Percentiles rank a stretch among this genome's conserved stretches.
Conservation (phyloP, 1,140 invertebrate genomes). For the Hyles euphorbiae region DNA sequence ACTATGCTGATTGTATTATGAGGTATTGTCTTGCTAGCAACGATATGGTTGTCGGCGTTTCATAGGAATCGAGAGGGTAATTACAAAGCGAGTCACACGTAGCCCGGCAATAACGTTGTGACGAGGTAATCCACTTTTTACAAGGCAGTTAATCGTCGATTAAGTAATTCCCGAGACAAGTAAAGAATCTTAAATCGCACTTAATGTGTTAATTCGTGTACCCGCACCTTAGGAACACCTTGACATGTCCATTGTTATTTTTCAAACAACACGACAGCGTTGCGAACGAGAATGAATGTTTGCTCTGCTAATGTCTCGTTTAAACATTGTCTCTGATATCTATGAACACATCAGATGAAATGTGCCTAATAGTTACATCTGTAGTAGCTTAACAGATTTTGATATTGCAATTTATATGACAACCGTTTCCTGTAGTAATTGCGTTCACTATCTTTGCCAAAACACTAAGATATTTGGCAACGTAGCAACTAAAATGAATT, state of each 20-base stretch:
- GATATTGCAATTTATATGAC: too few relatives aligned
- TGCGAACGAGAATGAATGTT: background rate
- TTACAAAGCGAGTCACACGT: constrained; percentile 2
- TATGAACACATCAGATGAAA: too few relatives aligned
- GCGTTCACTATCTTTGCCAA: too few relatives aligned
- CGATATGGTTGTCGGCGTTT: too few relatives aligned
- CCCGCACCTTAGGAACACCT: constrained; percentile 7
- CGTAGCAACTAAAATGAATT: too few relatives aligned
- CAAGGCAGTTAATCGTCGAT: constrained; percentile 8
- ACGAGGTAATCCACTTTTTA: constrained; percentile 19
- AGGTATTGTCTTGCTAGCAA: too few relatives aligned
- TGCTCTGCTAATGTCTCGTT: constrained; percentile 3
- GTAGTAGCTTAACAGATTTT: too few relatives aligned
- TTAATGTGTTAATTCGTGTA: constrained; percentile 14
- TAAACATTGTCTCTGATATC: background rate
- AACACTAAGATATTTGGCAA: too few relatives aligned
- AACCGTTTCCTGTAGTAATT: too few relatives aligned
- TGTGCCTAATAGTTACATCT: too few relatives aligned
- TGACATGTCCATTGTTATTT: constrained; percentile 16
- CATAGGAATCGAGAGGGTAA: too few relatives aligned
- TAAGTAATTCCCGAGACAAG: constrained; percentile 13
- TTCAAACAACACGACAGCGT: constrained; percentile 2
- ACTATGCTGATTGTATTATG: too few relatives aligned
- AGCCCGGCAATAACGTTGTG: constrained; percentile 12
- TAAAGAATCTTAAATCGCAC: constrained; percentile 1